A percentile compares a stretch with the other conserved stretches of the same genome.
Evolutionary conservation across 2,797 vertebrate genomes (phyloP).

Genomic region (Syndactyla subalaris): DNA sequence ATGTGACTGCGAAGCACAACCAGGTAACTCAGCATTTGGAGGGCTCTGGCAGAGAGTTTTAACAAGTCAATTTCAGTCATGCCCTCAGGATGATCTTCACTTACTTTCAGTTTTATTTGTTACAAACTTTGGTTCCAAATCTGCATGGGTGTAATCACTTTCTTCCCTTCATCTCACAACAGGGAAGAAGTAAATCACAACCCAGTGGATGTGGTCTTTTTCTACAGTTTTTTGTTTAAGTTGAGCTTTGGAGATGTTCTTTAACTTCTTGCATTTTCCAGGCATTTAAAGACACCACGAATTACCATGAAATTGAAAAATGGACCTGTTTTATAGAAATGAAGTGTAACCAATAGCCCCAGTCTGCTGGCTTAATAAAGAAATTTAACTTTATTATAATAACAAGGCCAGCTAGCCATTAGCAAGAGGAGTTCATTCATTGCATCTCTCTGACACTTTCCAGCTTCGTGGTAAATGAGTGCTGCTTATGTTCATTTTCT

Average conservation of each 20-base stretch:
- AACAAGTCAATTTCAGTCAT: not conserved
- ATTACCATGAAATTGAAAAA: conserved; percentile 67
- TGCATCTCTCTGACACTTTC: conserved; percentile 39
- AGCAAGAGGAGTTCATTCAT: conserved; percentile 49
- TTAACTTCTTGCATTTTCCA: conserved; percentile 1
- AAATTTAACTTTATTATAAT: conserved; percentile 68
- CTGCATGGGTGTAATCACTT: not conserved
- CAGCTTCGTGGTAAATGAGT: conserved; percentile 59
- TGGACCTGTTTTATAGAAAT: conserved; percentile 51
- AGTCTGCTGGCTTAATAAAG: conserved; percentile 69
- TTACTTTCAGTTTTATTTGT: not conserved
- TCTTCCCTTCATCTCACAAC: not conserved
- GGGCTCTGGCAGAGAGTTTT: not conserved
- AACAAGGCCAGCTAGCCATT: conserved; percentile 49
- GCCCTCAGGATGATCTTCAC: not conserved
- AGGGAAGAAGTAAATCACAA: not conserved
- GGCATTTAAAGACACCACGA: conserved; percentile 25
- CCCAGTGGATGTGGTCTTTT: not conserved
- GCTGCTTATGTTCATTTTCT: conserved; percentile 49
- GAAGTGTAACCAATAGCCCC: conserved; percentile 53
- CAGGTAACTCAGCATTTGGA: not conserved
- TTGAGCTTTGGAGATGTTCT: not conserved
- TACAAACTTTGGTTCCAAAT: not conserved
- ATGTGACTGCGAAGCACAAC: not conserved
- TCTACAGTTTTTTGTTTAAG: not conserved